These are phyloP conservation scores for Tursiops truncatus DNA, from an alignment of 2,113 vertebrate species.

Conservation along the genomic window DNA sequence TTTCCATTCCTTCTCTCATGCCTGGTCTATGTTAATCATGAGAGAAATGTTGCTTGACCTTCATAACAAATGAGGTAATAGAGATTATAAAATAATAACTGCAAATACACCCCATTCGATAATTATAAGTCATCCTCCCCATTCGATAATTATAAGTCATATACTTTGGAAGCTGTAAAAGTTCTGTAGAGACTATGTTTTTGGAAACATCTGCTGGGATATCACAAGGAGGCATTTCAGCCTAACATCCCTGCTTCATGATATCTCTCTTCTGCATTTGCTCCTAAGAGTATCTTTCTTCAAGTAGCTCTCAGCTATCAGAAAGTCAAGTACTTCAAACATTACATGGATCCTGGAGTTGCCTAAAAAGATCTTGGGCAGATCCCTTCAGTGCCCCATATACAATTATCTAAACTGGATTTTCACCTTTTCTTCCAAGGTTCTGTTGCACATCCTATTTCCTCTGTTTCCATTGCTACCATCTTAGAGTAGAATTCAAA, in stretches of 20 bases:
- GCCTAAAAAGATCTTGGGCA: not conserved
- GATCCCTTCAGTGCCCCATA: not conserved
- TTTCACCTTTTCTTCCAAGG: not conserved
- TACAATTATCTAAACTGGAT: not conserved
- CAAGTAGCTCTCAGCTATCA: not conserved
- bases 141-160: not conserved
- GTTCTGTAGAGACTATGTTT: not conserved
- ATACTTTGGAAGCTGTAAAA: not conserved
- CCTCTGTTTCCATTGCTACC: not conserved
- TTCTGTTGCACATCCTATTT: not conserved
- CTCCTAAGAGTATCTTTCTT: not conserved
- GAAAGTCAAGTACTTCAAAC: not conserved
- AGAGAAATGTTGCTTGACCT: not conserved
- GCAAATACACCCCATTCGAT: not conserved
- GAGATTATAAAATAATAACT: not conserved
- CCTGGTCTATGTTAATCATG: not conserved
- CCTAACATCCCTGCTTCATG: not conserved
- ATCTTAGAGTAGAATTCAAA: not conserved
- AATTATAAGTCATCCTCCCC: not conserved
- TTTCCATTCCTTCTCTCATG: not conserved
- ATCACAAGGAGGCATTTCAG: not conserved
- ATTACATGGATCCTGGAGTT: not conserved
- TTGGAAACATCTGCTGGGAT: not conserved
- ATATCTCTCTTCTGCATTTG: not conserved
- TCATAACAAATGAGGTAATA: not conserved